Conservation (phyloP, 2,113 vertebrate genomes). For the Columba livia region DNA sequence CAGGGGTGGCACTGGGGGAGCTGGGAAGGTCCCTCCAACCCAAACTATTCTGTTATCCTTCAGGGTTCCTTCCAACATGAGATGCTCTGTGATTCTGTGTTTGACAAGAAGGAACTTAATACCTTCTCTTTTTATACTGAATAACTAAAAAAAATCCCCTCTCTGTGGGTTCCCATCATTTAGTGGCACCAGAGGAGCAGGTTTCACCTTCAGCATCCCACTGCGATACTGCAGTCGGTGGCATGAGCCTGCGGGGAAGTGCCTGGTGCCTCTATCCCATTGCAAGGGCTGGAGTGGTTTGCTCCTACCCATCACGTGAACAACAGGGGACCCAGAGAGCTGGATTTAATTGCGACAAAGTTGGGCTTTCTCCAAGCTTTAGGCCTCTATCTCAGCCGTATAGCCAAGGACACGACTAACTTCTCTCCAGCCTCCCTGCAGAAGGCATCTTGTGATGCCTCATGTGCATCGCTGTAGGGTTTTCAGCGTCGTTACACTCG, state of each 20-base stretch:
- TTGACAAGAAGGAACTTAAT: neutral
- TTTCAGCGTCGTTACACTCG: rapidly evolving
- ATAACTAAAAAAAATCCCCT: neutral
- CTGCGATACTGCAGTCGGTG: neutral
- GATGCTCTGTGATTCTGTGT: neutral
- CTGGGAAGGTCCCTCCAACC: neutral
- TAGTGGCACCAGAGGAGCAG: neutral
- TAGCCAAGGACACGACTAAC: neutral
- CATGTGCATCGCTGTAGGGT: rapidly evolving
- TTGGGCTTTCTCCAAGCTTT: neutral
- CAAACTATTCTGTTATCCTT: neutral
- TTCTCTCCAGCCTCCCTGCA: neutral
- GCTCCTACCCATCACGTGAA: neutral
- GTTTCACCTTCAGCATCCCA: neutral
- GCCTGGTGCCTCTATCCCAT: neutral
- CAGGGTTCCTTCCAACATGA: neutral
- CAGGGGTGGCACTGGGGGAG: neutral
- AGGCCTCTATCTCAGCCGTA: neutral
- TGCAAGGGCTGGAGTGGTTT: neutral
- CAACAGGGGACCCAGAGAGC: neutral
- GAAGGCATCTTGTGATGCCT: neutral
- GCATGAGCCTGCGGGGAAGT: neutral
- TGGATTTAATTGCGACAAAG: neutral
- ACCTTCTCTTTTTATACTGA: neutral
- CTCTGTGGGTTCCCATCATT: neutral